Conservation (phyloP, 2,113 vertebrate genomes). For the Dermatemys mawii region DNA sequence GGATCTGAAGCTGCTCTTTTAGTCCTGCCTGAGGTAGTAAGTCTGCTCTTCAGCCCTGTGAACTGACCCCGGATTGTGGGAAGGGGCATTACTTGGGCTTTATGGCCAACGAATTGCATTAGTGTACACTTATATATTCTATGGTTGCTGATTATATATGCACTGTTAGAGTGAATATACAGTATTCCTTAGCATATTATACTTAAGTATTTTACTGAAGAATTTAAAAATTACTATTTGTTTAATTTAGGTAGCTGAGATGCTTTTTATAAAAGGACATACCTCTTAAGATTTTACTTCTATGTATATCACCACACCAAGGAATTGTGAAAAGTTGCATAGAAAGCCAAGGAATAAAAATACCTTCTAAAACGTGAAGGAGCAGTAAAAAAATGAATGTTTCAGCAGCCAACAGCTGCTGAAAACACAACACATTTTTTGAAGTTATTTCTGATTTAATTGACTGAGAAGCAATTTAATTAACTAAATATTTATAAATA, state of each 20-base stretch:
- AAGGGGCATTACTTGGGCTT: fast-evolving
- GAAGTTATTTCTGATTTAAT: background rate
- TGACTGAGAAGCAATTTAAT: slow-evolving; percentile 42
- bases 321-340: background rate
- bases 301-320: background rate
- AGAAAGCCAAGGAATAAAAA: background rate
- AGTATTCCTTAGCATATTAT: background rate
- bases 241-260: background rate
- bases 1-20: background rate
- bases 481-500: slow-evolving; percentile 42
- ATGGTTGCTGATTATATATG: background rate
- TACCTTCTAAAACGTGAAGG: background rate
- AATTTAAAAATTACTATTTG: background rate
- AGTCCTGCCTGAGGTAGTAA: too few species aligned
- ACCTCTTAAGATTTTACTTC: background rate
- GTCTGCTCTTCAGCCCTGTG: background rate
- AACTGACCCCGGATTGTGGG: background rate
- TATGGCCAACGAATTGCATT: fast-evolving
- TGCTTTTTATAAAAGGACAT: background rate
- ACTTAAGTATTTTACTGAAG: background rate
- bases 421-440: background rate
- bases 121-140: fast-evolving
- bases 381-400: background rate
- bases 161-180: background rate
- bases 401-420: background rate